Base-by-base conservation (phyloP, 2,888 invertebrate genomes). In the Dinocampus coccinellae region DNA sequence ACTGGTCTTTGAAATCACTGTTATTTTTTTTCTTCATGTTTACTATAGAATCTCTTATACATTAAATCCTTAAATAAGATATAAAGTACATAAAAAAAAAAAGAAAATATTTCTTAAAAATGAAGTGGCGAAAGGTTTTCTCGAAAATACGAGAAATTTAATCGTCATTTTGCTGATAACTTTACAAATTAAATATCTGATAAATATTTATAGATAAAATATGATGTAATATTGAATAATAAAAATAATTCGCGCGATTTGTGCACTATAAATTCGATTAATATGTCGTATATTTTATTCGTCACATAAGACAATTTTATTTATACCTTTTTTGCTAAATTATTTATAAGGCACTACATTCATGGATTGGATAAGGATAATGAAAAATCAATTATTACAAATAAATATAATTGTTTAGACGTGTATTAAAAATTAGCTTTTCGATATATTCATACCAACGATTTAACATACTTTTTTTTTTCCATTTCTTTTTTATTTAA, bases 361-460 rank as follows among this genome's bases (percentile, higher is more conserved):
- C 10, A 70, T 67, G 69, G 62, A 71, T 42, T 24, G 47, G 67
- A 69, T 55, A 64, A 73, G 74, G 69, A 68, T 69, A 67, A 70
- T 64, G 52, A 63, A 72, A 76, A 73, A 74, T 73, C 75, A 73
- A 72, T 70, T 60, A 71, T 34, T 64, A 39, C 69, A 75, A 70
- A 75, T 47, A 7, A 47, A 1, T 16, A 7, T 47, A 47, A 47
- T 7, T 47, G 16, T 47, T 47, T 24, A 58, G 33, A 34, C 34
- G 76, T 77, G 75, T 78, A 80, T 75, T 80, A 79, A 81, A 83
- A 82, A 78, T 79, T 76, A 79, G 75, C 77, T 75, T 74, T 77
- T 79, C 77, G 74, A 79, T 81, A 83, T 82, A 82, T 81, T 82
- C 80, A 78, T 80, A 80, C 79, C 77, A 83, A 82, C 79, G 81